phyloP scores from a whole-genome alignment of 1,140 invertebrate species.

The Eumeta japonica region DNA sequence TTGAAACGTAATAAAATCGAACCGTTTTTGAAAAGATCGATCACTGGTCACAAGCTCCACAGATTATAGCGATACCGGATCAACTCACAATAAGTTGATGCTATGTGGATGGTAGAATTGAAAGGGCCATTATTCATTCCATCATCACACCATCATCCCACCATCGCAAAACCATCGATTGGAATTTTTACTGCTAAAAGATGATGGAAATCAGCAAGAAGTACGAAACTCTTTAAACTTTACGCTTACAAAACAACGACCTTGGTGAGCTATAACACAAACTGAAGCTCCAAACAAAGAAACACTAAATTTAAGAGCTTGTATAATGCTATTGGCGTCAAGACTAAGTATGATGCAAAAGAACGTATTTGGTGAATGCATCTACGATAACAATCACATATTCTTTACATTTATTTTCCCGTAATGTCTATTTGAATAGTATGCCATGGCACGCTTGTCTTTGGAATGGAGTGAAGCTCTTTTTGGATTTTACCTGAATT shows the following conservation, averaged over 20 bases:
- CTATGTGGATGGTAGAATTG: no score
- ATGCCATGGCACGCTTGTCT: conserved; percentile 6
- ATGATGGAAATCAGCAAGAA: no score
- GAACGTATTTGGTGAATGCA: conserved; percentile 26
- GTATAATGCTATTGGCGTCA: background rate
- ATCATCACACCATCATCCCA: no score
- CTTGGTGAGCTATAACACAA: conserved; percentile 1
- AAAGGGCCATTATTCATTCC: no score
- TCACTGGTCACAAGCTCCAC: no score
- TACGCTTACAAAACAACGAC: conserved; percentile 7
- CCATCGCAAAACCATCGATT: no score
- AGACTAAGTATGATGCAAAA: conserved; percentile 12
- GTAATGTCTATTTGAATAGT: conserved; percentile 12
- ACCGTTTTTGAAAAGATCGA: no score
- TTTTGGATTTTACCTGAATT: conserved; percentile 2
- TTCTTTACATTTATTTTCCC: conserved; percentile 11
- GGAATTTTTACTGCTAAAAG: no score
- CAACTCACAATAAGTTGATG: no score
- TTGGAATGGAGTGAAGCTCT: conserved; percentile 4
- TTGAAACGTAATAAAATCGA: no score
- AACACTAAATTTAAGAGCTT: background rate
- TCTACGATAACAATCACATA: conserved; percentile 20
- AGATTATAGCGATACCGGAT: no score
- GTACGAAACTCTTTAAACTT: background rate
- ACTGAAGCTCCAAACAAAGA: background rate